Percentiles rank a stretch among this genome's conserved stretches.
Conservation (phyloP, 2,113 vertebrate species). For the Scomber colias region DNA sequence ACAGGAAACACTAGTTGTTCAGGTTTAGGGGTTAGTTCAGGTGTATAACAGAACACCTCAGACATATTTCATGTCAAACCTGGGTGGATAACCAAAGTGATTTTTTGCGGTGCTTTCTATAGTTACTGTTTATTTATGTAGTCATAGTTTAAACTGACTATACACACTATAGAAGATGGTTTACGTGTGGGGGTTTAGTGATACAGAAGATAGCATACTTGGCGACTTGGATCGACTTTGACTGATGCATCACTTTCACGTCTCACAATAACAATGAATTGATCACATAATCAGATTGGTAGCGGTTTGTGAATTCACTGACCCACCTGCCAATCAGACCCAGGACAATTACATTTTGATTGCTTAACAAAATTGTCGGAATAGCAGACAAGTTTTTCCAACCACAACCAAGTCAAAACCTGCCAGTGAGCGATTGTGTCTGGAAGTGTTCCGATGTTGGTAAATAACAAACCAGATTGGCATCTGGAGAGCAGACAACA, state of each 20-base stretch:
- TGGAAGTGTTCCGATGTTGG: conserved; percentile 6
- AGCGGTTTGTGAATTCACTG: neutral
- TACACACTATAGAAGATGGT: no score
- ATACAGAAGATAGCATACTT: neutral
- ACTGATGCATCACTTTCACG: neutral
- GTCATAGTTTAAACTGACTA: no score
- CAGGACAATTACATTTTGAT: conserved; percentile 20
- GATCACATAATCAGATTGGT: neutral
- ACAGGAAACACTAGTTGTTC: no score
- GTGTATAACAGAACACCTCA: no score
- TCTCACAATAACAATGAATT: neutral
- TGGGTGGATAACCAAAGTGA: no score
- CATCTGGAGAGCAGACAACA: conserved; percentile 25
- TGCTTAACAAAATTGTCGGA: conserved; percentile 22
- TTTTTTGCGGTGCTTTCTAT: no score
- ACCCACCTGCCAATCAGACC: neutral
- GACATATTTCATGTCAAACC: no score
- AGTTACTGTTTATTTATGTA: no score
- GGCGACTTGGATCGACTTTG: neutral
- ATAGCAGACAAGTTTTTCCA: conserved; percentile 25
- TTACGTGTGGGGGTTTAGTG: neutral
- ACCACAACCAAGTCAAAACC: conserved; percentile 27
- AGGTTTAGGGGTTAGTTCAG: no score
- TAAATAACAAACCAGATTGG: conserved; percentile 28
- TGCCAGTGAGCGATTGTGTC: conserved; percentile 25